Base-by-base conservation (phyloP, 2,113 vertebrate species). In the Rhinichthys klamathensis region DNA sequence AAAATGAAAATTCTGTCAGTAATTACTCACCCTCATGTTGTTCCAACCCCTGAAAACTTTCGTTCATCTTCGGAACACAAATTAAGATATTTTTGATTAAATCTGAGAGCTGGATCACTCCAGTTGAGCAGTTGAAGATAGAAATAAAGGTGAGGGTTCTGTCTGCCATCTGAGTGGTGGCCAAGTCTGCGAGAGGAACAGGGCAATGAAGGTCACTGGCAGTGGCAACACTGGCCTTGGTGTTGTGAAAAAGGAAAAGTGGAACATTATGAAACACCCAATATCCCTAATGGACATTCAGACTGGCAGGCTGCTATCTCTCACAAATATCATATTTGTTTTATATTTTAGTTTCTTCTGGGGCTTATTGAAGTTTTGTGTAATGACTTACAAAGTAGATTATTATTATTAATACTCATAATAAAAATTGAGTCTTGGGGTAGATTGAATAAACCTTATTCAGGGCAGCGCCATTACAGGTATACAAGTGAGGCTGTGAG, bases 131-230 rank as follows among this genome's bases (percentile, higher is more conserved):
- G 27, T 18, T 56, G 16, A 10, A 25, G 56, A 38, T n/a, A 41
- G 76, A 8, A 15, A 25, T 41, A 41, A 78, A 41, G 23, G 23
- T 44, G 32, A 61, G 7, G 3, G 6, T 58, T 63, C 8, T 80
- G 8, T 80, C n/a, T 79, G 54, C 76, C 35, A 65, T 80, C 77
- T 80, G 60, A 80, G 13, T 21, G 15, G 3, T 46, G 78, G n/a
- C 60, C 78, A 80, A 49, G 58, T 23, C 60, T 63, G 60, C 15
- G 32, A 65, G 61, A 81, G 8, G 18, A 81, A 67, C 16, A 13
- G 79, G 16, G 5, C 25, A 67, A 3, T 49, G 10, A 81, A 81
- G 25, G 61, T 69, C 61, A 15, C 6, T 81, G 56, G 41, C n/a
- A 11, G 35, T 3, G 10, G 78, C 38, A 80, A 80, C 15, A 9